Base-by-base conservation (phyloP, 2,888 invertebrate species). In the Leptopilina drosophilae region DNA sequence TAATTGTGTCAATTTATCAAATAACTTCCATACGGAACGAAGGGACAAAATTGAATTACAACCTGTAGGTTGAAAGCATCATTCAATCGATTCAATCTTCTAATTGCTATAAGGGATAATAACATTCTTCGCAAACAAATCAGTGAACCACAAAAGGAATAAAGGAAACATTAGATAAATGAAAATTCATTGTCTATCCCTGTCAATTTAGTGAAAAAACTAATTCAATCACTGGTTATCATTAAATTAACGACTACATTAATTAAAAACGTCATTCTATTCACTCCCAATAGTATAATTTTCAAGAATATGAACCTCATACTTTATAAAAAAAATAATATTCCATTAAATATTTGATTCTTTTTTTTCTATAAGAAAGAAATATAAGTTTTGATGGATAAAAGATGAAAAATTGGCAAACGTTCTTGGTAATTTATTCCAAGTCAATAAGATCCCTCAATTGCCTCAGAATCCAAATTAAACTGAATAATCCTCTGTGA, bases 21-120 rank as follows among this genome's bases (percentile, higher is more conserved):
- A 87, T 82, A 82, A 82, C 85, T 82, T 78, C 64, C 82, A 79
- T 83, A 53, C 12, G 49, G 56, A 5, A 14, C 14, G 56, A 73
- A 73, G 73, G 33, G 26, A 40, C n/a, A 69, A 33, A 73, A 73
- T 56, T 33, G n/a, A 73, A 73, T 73, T 56, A 56, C 73, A 56
- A 56, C n/a, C 33, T 26, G 12, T 33, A 56, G 53, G 56, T 56
- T 53, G 78, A 82, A 83, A 83, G 84, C 85, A 83, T 87, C 84
- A 83, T 86, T 85, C 87, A 88, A 87, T 87, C 88, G 88, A 85
- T 88, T 87, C 85, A 87, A 88, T 88, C 87, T 85, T 78, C 87
- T 84, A 85, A 85, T 86, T 85, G 87, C 86, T 81, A 49, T 12
- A 87, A 83, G 82, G 84, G 73, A 33, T 14, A 33, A 33, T 33